Evolutionary conservation across 2,888 invertebrate species (phyloP), one percentile per base, ranked within the genome.

Genomic region (Dasypogon diadema): DNA sequence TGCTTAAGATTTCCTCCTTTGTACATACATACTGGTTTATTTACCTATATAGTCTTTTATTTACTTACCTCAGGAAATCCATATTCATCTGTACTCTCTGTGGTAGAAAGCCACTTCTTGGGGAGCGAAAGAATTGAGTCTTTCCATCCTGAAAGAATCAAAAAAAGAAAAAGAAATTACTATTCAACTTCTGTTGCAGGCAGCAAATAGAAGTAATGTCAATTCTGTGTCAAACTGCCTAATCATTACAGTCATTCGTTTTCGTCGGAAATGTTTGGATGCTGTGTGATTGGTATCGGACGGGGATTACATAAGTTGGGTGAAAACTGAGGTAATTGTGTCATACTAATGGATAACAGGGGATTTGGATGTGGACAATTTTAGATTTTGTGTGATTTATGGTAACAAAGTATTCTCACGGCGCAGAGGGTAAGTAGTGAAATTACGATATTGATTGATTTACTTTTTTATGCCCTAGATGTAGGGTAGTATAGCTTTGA

Each of bases 91-190:
- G 84, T 84, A 75, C 77, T 79, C 74, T 85, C 85, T 79, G 84
- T 82, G 77, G 86, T 84, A 79, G 88, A 87, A 82, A 92, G 89
- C 90, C 91, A 91, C 82, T 91, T 90, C 85, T 91, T 92, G 79
- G 92, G 91, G 82, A 93, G 87, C 70, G 92, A 90, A 79, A 92
- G 85, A 81, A 93, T 87, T 16, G 92, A 91, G 81, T 92, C 92
- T 82, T 89, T 89, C 92, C 92, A 93, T 91, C 91, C 93, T 93
- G 88, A 16, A 88, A 88, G 75, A 78, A 81, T 79, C 80, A 76
- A 10, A 55, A 78, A 55, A 76, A 58, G 42, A 54, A 74, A 63
- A 58, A 56, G 37, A 65, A 65, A 56, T 65, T 18, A 37, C 34
- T 42, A 42, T 4, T 74, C 22, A 14, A 5, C 14, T 24, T 3